Conservation (phyloP, 2,113 vertebrate genomes). For the Lamprologus lemairii region DNA sequence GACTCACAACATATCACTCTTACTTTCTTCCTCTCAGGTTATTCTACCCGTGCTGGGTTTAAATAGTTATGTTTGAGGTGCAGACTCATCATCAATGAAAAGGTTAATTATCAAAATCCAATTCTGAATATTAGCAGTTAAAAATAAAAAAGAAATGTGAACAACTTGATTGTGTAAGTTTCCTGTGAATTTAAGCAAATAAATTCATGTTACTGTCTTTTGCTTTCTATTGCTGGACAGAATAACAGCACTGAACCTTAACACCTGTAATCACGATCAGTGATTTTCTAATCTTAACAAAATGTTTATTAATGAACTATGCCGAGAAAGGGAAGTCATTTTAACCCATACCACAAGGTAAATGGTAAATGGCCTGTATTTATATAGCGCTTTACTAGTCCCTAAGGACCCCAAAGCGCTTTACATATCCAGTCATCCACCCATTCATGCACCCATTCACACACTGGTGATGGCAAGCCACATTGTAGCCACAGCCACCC, state of each 20-base stretch:
- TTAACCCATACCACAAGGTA: background rate
- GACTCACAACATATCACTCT: background rate
- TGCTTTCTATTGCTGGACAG: background rate
- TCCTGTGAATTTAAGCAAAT: background rate
- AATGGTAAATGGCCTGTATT: too few species aligned
- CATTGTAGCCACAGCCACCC: too few species aligned
- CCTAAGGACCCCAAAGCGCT: too few species aligned
- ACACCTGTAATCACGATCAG: background rate
- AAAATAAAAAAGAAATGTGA: background rate
- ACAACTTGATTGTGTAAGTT: background rate
- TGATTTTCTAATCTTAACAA: background rate
- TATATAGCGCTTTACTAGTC: too few species aligned
- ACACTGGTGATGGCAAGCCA: too few species aligned
- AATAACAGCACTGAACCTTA: background rate
- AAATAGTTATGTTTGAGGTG: background rate
- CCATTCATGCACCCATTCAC: too few species aligned
- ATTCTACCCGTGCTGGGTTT: rapidly evolving
- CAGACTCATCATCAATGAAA: background rate
- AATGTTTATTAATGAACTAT: background rate
- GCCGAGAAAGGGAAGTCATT: background rate
- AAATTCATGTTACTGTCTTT: background rate
- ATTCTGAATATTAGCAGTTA: background rate
- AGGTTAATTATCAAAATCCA: background rate
- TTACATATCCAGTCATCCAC: too few species aligned
- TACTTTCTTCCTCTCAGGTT: background rate